These are phyloP conservation scores for Hephaestus fuliginosus DNA, from an alignment of 2,797 vertebrate species.

Conservation along the genomic window DNA sequence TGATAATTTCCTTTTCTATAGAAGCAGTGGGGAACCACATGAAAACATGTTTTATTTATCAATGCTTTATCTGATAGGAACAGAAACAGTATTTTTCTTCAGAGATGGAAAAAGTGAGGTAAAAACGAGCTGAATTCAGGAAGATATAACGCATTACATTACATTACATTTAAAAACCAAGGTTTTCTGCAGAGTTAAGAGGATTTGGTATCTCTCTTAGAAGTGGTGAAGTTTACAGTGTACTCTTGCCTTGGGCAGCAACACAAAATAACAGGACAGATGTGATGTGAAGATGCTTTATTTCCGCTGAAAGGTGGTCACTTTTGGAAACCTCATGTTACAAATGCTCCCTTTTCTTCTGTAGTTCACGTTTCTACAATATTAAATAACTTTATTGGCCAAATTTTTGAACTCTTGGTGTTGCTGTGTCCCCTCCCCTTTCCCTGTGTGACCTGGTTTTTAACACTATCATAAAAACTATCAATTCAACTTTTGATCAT, in stretches of 20 bases:
- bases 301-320: not conserved
- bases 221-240: too few relatives aligned
- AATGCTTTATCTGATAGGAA: too few relatives aligned
- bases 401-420: too few relatives aligned
- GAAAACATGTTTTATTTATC: not conserved
- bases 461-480: not conserved
- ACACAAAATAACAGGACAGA: not conserved
- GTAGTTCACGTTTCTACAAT: not conserved
- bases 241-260: not conserved
- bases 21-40: not conserved
- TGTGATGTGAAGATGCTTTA: not conserved
- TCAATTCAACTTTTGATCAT: not conserved
- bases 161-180: too few relatives aligned
- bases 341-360: not conserved
- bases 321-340: not conserved
- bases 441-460: not conserved
- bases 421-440: not conserved
- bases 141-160: too few relatives aligned
- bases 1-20: not conserved
- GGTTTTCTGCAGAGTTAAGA: too few relatives aligned
- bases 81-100: too few relatives aligned
- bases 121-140: too few relatives aligned
- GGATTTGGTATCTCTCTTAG: too few relatives aligned
- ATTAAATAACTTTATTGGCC: not conserved
- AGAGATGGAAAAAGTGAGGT: too few relatives aligned